phyloP scores from a whole-genome alignment of 2,888 invertebrate species.

The Megaustenia siamemsis region DNA sequence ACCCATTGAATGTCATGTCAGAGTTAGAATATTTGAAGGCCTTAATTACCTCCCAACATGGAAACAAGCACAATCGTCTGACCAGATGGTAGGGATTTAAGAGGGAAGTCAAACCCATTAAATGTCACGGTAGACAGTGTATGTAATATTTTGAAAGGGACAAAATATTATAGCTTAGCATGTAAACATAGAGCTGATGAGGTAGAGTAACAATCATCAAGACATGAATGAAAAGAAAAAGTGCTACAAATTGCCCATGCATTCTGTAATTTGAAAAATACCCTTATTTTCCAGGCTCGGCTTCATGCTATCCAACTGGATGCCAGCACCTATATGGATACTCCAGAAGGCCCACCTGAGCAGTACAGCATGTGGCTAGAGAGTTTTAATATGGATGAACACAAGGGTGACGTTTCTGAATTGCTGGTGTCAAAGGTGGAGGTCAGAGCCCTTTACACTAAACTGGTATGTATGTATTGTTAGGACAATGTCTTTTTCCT shows the following conservation, averaged over 20 bases:
- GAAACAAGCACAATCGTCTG: no score
- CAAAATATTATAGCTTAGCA: no score
- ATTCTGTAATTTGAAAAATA: background rate
- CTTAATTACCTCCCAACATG: no score
- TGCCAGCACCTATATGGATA: constrained; percentile 87
- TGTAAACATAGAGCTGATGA: no score
- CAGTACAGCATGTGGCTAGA: constrained; percentile 84
- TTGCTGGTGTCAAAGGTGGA: constrained; percentile 84
- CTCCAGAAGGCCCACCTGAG: constrained; percentile 84
- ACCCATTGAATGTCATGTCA: no score
- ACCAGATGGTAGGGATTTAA: no score
- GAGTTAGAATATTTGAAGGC: no score
- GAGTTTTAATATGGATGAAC: constrained; percentile 81
- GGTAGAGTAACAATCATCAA: no score
- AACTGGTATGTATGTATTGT: constrained; percentile 82
- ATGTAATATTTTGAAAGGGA: no score
- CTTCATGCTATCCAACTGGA: constrained; percentile 87
- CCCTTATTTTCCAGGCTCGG: constrained; percentile 83
- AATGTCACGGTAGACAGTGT: no score
- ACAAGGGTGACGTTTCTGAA: constrained; percentile 83
- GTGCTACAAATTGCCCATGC: background rate
- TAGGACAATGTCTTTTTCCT: background rate
- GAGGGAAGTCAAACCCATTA: no score
- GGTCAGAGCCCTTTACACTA: constrained; percentile 84
- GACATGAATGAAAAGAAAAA: no score